These are phyloP conservation scores for Bucco capensis DNA, from an alignment of 2,113 vertebrate genomes.

Conservation along the genomic window DNA sequence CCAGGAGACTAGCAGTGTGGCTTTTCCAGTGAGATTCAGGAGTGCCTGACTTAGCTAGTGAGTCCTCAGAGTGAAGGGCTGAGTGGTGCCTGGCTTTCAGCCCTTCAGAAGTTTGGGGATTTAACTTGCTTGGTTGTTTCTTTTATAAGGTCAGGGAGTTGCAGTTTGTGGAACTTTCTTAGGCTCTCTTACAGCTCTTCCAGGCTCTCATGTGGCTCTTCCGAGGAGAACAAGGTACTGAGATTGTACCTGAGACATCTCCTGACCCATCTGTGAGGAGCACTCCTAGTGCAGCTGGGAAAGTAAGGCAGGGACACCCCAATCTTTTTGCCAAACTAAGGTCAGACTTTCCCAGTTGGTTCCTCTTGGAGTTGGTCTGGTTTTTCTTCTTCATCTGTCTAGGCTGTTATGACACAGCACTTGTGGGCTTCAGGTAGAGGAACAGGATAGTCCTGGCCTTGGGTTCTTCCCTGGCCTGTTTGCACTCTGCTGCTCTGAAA, in stretches of 20 bases:
- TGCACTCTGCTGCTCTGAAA: neutral
- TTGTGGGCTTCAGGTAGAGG: neutral
- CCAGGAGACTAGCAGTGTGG: neutral
- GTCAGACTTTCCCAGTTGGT: neutral
- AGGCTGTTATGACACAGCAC: neutral
- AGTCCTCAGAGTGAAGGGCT: neutral
- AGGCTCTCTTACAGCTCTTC: neutral
- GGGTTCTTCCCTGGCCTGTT: neutral
- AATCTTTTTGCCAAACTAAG: neutral
- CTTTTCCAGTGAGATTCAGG: neutral
- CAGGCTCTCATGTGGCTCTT: accelerated
- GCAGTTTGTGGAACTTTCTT: neutral
- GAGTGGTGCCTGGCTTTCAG: neutral
- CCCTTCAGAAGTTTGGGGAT: neutral
- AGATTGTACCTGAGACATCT: neutral
- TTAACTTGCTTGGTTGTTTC: neutral
- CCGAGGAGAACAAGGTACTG: accelerated
- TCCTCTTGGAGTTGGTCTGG: neutral
- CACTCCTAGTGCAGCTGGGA: neutral
- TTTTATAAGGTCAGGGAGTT: neutral
- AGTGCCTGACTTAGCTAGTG: neutral
- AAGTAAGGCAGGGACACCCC: neutral
- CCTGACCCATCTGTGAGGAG: neutral
- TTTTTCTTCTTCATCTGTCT: neutral
- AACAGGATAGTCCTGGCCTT: neutral